Conservation (phyloP, 2,113 vertebrate species). For the Bagarius yarrelli region DNA sequence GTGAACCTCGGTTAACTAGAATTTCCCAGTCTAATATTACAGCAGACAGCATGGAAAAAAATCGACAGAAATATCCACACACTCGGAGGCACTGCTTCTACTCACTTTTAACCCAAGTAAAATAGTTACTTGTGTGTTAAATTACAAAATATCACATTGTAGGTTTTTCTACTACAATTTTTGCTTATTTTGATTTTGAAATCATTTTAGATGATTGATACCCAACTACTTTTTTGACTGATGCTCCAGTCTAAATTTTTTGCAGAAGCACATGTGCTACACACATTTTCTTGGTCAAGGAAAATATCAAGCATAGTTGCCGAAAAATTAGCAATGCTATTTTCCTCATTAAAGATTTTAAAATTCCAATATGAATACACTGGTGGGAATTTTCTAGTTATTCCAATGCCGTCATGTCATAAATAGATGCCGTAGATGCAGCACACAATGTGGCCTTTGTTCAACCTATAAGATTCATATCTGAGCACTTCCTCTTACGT, state of each 20-base stretch:
- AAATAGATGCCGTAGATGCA: neutral
- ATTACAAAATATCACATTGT: too few relatives aligned
- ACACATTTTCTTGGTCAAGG: neutral
- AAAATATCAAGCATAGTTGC: too few relatives aligned
- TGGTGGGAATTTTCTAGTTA: too few relatives aligned
- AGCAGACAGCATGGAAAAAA: neutral
- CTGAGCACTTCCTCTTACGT: neutral
- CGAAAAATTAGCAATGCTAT: too few relatives aligned
- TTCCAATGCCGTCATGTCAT: neutral
- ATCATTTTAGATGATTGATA: too few relatives aligned
- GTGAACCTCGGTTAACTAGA: neutral
- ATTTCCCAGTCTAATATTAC: neutral
- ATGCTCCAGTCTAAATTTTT: too few relatives aligned
- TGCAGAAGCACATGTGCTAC: neutral
- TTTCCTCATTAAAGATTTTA: too few relatives aligned
- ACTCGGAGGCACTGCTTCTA: neutral
- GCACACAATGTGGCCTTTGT: neutral
- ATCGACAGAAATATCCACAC: neutral
- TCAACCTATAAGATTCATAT: neutral
- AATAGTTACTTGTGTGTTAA: neutral
- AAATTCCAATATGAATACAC: too few relatives aligned
- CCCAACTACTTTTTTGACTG: too few relatives aligned
- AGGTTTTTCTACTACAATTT: too few relatives aligned
- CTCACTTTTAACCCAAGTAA: neutral
- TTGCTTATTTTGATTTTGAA: too few relatives aligned